Evolutionary conservation across 2,888 invertebrate genomes (phyloP).

Genomic region (Eupithecia exiguata): DNA sequence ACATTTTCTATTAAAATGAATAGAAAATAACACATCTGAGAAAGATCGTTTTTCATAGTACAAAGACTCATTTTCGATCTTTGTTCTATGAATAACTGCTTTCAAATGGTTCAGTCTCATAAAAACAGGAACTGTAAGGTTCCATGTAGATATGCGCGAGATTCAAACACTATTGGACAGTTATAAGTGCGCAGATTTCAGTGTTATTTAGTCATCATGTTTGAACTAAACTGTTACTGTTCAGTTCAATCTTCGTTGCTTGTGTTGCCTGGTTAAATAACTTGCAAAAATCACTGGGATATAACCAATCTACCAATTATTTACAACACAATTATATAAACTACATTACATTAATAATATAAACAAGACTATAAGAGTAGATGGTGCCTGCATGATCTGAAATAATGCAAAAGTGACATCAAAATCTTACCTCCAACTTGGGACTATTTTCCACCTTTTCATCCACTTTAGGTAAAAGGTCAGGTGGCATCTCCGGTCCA

Average conservation of each 20-base stretch:
- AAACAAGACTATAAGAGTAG: too few relatives aligned
- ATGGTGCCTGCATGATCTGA: not conserved
- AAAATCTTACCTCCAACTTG: slow-evolving; percentile 52
- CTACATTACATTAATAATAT: too few relatives aligned
- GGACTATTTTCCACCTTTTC: slow-evolving; percentile 44
- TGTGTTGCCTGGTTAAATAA: too few relatives aligned
- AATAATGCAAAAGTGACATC: not conserved
- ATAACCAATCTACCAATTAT: too few relatives aligned
- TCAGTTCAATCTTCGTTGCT: too few relatives aligned
- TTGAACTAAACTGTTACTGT: not conserved
- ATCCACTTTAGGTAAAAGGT: slow-evolving; percentile 47
- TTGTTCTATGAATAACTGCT: not conserved
- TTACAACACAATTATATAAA: too few relatives aligned
- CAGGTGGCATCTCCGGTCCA: slow-evolving; percentile 72
- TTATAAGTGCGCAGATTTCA: slow-evolving; percentile 61
- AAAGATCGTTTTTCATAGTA: slow-evolving; percentile 33
- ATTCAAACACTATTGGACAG: slow-evolving; percentile 49
- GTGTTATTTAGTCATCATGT: slow-evolving; percentile 65
- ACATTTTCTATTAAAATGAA: slow-evolving; percentile 47
- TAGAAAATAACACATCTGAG: slow-evolving; percentile 52
- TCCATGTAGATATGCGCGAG: not conserved
- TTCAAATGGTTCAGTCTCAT: not conserved
- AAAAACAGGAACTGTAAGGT: not conserved
- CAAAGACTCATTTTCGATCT: not conserved
- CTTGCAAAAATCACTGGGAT: too few relatives aligned